Evolutionary conservation across 2,888 invertebrate species (phyloP).

Genomic region (Rhagium mordax): DNA sequence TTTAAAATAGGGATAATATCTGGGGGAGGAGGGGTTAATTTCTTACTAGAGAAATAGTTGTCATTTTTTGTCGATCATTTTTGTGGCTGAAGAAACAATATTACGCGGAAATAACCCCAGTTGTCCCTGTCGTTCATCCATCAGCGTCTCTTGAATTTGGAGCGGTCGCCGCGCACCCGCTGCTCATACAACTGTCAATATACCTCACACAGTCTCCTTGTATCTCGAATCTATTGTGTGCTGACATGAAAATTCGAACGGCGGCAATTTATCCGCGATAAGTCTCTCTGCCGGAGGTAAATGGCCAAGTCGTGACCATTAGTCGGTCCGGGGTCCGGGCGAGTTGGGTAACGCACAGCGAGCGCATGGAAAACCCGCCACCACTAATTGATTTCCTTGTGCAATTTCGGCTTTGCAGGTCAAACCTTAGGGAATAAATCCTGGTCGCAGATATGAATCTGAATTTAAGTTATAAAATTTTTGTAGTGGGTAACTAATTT

Average conservation of each 20-base stretch:
- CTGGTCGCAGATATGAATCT: constrained; percentile 6
- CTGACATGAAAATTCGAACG: constrained; percentile 74
- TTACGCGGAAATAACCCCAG: constrained; percentile 18
- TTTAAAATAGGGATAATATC: too few species aligned
- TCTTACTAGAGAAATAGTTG: too few species aligned
- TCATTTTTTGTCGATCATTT: not conserved
- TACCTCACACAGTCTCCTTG: constrained; percentile 68
- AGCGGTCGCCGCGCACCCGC: constrained; percentile 47
- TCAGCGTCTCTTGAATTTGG: constrained; percentile 39
- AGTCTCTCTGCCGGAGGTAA: constrained; percentile 76
- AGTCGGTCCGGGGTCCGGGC: constrained; percentile 65
- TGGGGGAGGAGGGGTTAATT: too few species aligned
- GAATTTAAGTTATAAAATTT: constrained; percentile 1
- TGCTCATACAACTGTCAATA: constrained; percentile 67
- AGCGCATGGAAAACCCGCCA: constrained; percentile 44
- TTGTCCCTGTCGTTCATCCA: constrained; percentile 40
- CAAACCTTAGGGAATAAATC: constrained; percentile 10
- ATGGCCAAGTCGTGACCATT: constrained; percentile 77
- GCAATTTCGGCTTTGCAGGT: constrained; percentile 45
- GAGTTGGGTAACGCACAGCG: constrained; percentile 62
- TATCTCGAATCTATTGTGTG: constrained; percentile 68
- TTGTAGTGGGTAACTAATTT: not conserved
- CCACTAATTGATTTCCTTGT: constrained; percentile 55
- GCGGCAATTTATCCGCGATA: constrained; percentile 74
- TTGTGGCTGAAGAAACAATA: constrained; percentile 26